These are phyloP conservation scores for Danaus melanippus DNA, from an alignment of 1,140 invertebrate species.

Conservation along the genomic window DNA sequence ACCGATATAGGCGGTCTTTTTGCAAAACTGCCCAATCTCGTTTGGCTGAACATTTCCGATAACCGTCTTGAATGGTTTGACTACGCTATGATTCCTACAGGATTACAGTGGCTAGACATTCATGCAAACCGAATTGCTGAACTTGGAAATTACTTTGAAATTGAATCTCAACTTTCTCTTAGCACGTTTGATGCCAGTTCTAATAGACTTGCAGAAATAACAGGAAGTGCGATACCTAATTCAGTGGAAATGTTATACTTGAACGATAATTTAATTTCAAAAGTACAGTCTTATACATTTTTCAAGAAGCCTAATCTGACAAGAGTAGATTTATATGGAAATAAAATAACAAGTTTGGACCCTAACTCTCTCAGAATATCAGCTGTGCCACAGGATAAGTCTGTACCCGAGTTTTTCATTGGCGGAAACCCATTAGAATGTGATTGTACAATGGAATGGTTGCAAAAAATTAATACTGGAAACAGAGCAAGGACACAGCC, in stretches of 20 bases:
- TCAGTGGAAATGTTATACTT: conserved; percentile 88
- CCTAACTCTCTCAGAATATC: conserved; percentile 89
- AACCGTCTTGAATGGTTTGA: conserved; percentile 92
- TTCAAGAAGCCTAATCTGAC: conserved; percentile 93
- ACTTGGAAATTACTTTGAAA: conserved; percentile 91
- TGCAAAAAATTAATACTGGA: conserved; percentile 87
- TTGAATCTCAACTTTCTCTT: conserved; percentile 86
- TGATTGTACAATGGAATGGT: conserved; percentile 81
- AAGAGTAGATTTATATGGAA: conserved; percentile 87
- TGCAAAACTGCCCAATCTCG: conserved; percentile 86
- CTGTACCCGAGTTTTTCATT: conserved; percentile 92
- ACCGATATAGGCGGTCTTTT: conserved; percentile 89
- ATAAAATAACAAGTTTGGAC: conserved; percentile 87
- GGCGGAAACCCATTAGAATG: conserved; percentile 92
- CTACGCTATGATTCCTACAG: conserved; percentile 91
- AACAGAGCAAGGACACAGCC: conserved; percentile 86
- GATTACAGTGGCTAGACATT: conserved; percentile 92
- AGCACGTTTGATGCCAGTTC: conserved; percentile 89
- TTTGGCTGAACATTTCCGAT: conserved; percentile 93
- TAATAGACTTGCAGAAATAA: conserved; percentile 89
- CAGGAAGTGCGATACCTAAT: conserved; percentile 87
- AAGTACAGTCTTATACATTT: conserved; percentile 93
- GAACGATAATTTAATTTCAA: conserved; percentile 89
- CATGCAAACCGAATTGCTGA: conserved; percentile 89
- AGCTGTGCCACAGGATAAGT: conserved; percentile 81